Evolutionary conservation across 2,113 vertebrate genomes (phyloP), one percentile per base, ranked within the genome.

Genomic region (Columbina picui): DNA sequence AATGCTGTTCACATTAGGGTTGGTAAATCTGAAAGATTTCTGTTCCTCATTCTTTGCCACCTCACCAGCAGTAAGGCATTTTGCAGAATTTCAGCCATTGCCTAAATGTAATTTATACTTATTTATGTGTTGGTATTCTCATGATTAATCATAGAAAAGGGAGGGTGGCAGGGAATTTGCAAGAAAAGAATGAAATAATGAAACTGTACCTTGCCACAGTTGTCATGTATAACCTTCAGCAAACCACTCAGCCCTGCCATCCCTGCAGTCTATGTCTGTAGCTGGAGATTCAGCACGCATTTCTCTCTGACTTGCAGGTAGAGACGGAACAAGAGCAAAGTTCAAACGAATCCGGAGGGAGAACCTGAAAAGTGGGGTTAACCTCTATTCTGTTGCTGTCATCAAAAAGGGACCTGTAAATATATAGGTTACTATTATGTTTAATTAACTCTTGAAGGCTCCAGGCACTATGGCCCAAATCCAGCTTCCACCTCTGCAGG

Each of bases 371-470:
- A 96, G 89, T 94, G 39, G 65, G 84, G 95, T 95, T 90, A 96
- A 95, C 92, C 93, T 96, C 94, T 95, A 90, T 93, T 97, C 92
- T 93, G 92, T 93, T 95, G 85, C 92, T 96, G 94, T 97, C 96
- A 95, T 97, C 96, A 96, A 90, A 94, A 96, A 96, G 30, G n/a
- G 88, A 90, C 92, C 90, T 86, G 76, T 88, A 94, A 94, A 95
- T 95, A 95, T 92, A 95, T 81, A 94, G 90, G 79, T 83, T 96
- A 90, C 92, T 94, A 93, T 96, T 96, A 96, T 68, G 86, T 94
- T 97, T 97, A 96, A 97, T 96, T 97, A 97, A 96, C 90, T 96
- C 92, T 81, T 89, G 80, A 89, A 90, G 43, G 89, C 96, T 96
- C 19, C 90, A 93, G 96, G 96, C 95, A 57, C 71, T 90, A 64